Conservation (phyloP, 2,888 invertebrate genomes). For the Callosobruchus maculatus region DNA sequence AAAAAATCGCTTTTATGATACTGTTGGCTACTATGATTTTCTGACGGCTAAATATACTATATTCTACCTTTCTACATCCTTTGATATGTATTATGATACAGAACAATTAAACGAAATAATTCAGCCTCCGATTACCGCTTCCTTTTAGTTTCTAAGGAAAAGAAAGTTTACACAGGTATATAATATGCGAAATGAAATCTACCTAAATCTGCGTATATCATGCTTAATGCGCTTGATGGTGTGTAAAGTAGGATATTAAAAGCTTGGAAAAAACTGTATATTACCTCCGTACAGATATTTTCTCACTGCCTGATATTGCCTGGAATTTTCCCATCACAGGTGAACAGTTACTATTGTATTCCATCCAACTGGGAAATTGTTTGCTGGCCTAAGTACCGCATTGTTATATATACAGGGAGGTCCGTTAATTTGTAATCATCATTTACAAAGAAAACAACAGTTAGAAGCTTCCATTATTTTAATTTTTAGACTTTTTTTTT, state of each 20-base stretch:
- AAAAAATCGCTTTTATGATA: no score
- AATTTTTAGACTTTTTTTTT: no score
- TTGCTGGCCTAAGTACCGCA: no score
- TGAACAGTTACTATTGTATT: background rate
- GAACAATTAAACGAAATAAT: background rate
- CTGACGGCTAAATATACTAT: no score
- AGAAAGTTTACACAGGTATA: background rate
- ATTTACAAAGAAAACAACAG: no score
- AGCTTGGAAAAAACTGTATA: background rate
- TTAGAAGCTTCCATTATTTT: no score
- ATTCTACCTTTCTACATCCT: background rate
- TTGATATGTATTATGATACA: background rate
- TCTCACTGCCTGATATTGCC: background rate
- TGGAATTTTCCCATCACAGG: background rate
- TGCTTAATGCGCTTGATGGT: background rate
- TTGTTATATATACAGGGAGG: no score
- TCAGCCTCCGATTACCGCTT: background rate
- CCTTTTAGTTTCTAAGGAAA: background rate
- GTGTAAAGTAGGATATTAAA: background rate
- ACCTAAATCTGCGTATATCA: background rate
- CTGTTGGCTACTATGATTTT: no score
- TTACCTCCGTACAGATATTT: background rate
- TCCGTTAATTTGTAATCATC: no score
- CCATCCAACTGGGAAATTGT: background rate
- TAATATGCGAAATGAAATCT: background rate